These are phyloP conservation scores for Cottoperca gobio DNA, from an alignment of 2,797 vertebrate species.

Conservation along the genomic window DNA sequence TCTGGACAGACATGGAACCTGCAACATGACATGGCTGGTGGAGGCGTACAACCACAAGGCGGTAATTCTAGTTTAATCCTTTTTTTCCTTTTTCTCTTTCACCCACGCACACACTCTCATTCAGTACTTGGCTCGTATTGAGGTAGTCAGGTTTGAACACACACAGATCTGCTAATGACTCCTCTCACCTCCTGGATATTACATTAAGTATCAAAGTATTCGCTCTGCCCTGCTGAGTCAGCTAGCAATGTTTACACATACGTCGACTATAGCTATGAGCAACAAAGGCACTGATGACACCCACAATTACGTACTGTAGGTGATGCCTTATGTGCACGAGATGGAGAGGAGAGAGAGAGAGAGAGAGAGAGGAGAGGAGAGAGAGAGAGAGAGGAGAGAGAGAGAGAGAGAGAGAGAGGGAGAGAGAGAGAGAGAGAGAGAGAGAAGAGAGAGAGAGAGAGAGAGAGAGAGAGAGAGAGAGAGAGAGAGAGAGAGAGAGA, in stretches of 20 bases:
- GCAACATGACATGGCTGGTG: too few species aligned
- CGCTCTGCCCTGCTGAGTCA: conserved; percentile 15
- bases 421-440: too few species aligned
- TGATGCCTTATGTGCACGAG: not conserved
- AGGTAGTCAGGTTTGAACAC: conserved; percentile 50
- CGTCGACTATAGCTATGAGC: not conserved
- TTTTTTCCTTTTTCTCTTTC: not conserved
- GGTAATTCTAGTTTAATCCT: too few species aligned
- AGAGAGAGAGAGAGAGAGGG: too few species aligned
- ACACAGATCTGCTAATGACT: conserved; percentile 35
- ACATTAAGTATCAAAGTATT: conserved; percentile 33
- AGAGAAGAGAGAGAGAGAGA: too few species aligned
- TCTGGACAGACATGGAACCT: too few species aligned
- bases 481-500: too few species aligned
- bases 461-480: too few species aligned
- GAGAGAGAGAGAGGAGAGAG: too few species aligned
- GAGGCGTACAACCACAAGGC: too few species aligned
- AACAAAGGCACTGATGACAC: not conserved
- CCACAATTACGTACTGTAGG: not conserved
- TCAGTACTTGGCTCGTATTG: not conserved
- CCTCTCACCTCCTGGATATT: conserved; percentile 31
- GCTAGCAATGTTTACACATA: conserved; percentile 22
- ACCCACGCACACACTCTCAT: conserved; percentile 3
- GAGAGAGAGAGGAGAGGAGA: not conserved
- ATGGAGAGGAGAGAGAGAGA: too few species aligned